Evolutionary conservation across 2,888 invertebrate genomes (phyloP), one percentile per base, ranked within the genome.

Genomic region (Tetramorium bicarinatum): DNA sequence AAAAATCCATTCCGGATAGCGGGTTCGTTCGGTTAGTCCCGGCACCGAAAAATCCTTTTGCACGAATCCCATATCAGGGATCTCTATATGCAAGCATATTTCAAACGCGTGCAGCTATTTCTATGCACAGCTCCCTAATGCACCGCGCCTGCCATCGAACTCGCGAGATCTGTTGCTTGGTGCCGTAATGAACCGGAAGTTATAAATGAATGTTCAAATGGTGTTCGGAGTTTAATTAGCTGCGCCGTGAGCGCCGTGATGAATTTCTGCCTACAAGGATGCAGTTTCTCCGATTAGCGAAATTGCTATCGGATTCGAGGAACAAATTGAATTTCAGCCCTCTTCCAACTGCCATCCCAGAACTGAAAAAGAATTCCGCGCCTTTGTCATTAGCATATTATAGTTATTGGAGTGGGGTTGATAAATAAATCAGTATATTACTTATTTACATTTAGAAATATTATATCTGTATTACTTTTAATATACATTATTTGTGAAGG

Each of bases 361-460:
- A 0, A 75, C 18, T 13, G 15, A 15, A 29, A 62, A 7, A n/a
- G 8, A 49, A n/a, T 18, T 49, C 3, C 18, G 6, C n/a, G n/a
- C 9, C n/a, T 54, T 18, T 66, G 18, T 0, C 2, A 67, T 77
- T 67, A 77, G 38, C 38, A 52, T 76, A 52, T 54, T n/a, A n/a
- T n/a, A n/a, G n/a, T 56, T 52, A 52, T 74, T 62, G 18, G 18
- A n/a, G 34, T 8, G 7, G 52, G 62, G 59, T 80, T 67, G 71
- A 71, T 72, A 41, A 64, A 82, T 56, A 86, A 87, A 87, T 71
- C 71, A 71, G 72, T 52, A 38, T 47, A 85, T 85, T 71, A 80
- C 56, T 76, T 67, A 69, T 83, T 86, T 76, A 83, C 54, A 41
- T 59, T 69, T 52, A 64, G 56, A 81, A 86, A 82, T 82, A 82